A percentile compares a stretch with the other conserved stretches of the same genome.
phyloP scores from a whole-genome alignment of 2,888 invertebrate genomes.

The Zelleria hepariella region DNA sequence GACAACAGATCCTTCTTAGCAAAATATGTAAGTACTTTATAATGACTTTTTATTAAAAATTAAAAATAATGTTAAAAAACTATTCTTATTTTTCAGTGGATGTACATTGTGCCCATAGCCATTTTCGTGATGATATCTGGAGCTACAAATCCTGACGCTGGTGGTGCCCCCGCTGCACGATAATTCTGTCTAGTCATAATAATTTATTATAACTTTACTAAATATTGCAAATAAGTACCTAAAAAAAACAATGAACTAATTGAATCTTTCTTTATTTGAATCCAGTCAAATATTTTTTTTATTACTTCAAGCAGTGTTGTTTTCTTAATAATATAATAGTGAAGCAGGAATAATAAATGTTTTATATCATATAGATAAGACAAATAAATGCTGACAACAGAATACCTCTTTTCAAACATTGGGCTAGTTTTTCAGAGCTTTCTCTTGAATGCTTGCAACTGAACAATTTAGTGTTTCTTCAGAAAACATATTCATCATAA shows the following conservation, averaged over 20 bases:
- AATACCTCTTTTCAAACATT: too few relatives aligned
- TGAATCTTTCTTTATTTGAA: not conserved
- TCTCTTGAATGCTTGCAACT: too few relatives aligned
- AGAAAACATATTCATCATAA: too few relatives aligned
- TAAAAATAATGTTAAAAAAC: not conserved
- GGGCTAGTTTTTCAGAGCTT: too few relatives aligned
- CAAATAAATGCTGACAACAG: too few relatives aligned
- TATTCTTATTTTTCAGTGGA: slow-evolving; percentile 85
- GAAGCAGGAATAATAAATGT: too few relatives aligned
- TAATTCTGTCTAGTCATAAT: slow-evolving; percentile 16
- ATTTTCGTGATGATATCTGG: slow-evolving; percentile 92
- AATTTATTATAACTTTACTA: not conserved
- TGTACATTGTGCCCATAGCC: slow-evolving; percentile 96
- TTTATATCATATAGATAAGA: too few relatives aligned
- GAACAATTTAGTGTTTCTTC: too few relatives aligned
- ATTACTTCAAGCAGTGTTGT: too few relatives aligned
- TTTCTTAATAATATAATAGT: too few relatives aligned
- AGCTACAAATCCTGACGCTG: slow-evolving; percentile 84
- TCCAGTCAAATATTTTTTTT: not conserved
- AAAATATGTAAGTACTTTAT: slow-evolving; percentile 93
- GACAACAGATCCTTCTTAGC: slow-evolving; percentile 97
- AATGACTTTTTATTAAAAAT: too few relatives aligned
- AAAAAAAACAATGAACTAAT: not conserved
- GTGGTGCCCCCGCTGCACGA: slow-evolving; percentile 44
- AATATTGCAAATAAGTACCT: not conserved